phyloP scores from a whole-genome alignment of 2,888 invertebrate species.

The Leuctra nigra region DNA sequence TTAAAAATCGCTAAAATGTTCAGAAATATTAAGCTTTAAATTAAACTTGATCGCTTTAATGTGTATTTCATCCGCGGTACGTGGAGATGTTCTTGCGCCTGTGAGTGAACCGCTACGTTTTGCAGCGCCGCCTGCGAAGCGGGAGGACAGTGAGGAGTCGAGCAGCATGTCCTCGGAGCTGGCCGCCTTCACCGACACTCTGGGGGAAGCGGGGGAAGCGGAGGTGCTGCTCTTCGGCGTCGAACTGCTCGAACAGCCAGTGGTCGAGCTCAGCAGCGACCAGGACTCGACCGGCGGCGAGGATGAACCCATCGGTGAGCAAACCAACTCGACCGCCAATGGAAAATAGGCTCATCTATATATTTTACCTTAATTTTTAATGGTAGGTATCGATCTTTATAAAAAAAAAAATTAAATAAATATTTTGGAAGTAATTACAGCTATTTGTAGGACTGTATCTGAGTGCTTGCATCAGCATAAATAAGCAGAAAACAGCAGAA shows the following conservation, averaged over 20 bases:
- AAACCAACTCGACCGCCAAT: background rate
- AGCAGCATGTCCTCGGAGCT: background rate
- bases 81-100: too few relatives aligned
- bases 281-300: slow-evolving; percentile 81
- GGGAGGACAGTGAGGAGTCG: background rate
- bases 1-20: too few relatives aligned
- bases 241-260: slow-evolving; percentile 51
- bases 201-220: slow-evolving; percentile 35
- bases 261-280: slow-evolving; percentile 56
- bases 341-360: background rate
- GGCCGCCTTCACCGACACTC: background rate
- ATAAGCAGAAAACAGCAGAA: too few relatives aligned
- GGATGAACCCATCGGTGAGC: slow-evolving; percentile 46
- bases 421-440: too few relatives aligned
- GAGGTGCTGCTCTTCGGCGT: slow-evolving; percentile 64
- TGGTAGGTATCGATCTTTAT: too few relatives aligned
- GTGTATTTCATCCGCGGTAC: too few relatives aligned
- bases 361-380: background rate
- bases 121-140: background rate
- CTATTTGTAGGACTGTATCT: too few relatives aligned
- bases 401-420: too few relatives aligned
- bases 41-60: too few relatives aligned
- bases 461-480: too few relatives aligned
- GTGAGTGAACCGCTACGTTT: slow-evolving; percentile 11
- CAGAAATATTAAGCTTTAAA: too few relatives aligned